phyloP scores from a whole-genome alignment of 2,113 vertebrate species.

The Hydrolagus affinis region DNA sequence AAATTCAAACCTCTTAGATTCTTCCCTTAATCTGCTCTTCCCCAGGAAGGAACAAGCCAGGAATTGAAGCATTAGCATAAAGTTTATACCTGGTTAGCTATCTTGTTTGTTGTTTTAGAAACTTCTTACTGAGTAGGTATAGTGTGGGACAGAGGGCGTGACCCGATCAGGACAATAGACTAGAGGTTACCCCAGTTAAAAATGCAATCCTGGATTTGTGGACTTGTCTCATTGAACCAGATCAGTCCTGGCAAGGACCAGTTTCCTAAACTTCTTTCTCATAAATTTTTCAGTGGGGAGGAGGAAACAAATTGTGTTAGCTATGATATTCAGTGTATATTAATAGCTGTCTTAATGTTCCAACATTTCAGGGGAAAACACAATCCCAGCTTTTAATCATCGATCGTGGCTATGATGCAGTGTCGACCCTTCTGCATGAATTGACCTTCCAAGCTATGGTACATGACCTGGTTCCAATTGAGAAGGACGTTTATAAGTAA shows the following conservation, averaged over 20 bases:
- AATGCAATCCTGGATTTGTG: too few relatives aligned
- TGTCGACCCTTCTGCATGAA: constrained; percentile 88
- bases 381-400: constrained; percentile 86
- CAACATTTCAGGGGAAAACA: constrained; percentile 71
- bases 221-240: too few relatives aligned
- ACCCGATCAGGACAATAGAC: not conserved
- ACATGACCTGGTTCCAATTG: constrained; percentile 85
- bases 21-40: too few relatives aligned
- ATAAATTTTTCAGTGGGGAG: not conserved
- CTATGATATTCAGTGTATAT: not conserved
- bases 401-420: constrained; percentile 87
- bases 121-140: too few relatives aligned
- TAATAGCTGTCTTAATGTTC: not conserved
- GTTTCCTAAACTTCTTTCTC: not conserved
- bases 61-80: too few relatives aligned
- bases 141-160: too few relatives aligned
- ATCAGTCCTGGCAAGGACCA: not conserved
- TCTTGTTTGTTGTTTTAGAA: too few relatives aligned
- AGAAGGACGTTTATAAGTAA: constrained; percentile 85
- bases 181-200: not conserved
- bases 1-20: too few relatives aligned
- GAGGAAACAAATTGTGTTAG: not conserved
- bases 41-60: too few relatives aligned
- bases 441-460: constrained; percentile 97
- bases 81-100: too few relatives aligned